phyloP scores from a whole-genome alignment of 2,797 vertebrate species.

The Epinephelus coioides region DNA sequence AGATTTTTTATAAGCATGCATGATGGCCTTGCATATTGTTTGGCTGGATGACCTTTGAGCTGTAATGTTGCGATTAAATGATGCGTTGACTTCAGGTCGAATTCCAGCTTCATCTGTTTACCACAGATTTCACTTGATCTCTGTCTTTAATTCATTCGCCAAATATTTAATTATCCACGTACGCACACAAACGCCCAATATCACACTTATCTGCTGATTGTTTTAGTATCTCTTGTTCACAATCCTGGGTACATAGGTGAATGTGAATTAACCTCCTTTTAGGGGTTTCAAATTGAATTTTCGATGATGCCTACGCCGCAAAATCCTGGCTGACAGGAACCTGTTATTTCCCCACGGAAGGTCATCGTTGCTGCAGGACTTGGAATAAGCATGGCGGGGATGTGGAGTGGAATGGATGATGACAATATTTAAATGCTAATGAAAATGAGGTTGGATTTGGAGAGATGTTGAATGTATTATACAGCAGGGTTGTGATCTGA shows the following conservation, averaged over 20 bases:
- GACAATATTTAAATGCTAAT: constrained; percentile 77
- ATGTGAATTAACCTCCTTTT: constrained; percentile 44
- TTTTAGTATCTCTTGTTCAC: constrained; percentile 29
- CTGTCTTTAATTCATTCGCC: constrained; percentile 9
- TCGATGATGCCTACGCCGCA: constrained; percentile 21
- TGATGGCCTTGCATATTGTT: constrained; percentile 28
- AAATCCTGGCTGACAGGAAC: constrained; percentile 53
- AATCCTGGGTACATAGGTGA: constrained; percentile 19
- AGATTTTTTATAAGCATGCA: constrained; percentile 18
- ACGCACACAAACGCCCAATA: background rate
- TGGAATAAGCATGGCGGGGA: constrained; percentile 41
- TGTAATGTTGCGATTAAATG: constrained; percentile 10
- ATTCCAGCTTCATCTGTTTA: constrained; percentile 27
- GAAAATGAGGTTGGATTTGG: constrained; percentile 65
- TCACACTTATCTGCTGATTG: constrained; percentile 24
- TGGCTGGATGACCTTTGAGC: constrained; percentile 48
- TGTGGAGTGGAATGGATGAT: constrained; percentile 68
- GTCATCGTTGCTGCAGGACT: constrained; percentile 52
- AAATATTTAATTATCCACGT: background rate
- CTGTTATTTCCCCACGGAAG: constrained; percentile 42
- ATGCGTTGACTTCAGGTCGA: constrained; percentile 25
- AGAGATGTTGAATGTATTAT: constrained; percentile 52
- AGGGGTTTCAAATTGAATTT: constrained; percentile 54
- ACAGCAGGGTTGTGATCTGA: constrained; percentile 61
- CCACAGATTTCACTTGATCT: constrained; percentile 14